These are phyloP conservation scores for Cyprinodon diabolis DNA, from an alignment of 2,797 vertebrate species.

Conservation along the genomic window DNA sequence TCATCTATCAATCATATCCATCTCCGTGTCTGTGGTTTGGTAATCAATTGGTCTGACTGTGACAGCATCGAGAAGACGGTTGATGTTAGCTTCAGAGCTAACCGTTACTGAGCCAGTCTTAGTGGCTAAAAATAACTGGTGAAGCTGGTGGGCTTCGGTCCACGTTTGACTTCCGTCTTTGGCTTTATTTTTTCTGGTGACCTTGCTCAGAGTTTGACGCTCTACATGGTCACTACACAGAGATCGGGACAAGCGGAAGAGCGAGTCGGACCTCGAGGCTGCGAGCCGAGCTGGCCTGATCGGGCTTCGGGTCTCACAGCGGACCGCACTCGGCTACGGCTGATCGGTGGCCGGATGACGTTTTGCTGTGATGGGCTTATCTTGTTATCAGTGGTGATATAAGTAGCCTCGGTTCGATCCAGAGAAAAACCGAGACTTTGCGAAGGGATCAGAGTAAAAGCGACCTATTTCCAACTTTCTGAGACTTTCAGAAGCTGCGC, in stretches of 20 bases:
- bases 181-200: slow-evolving; percentile 53
- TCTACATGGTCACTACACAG: slow-evolving; percentile 79
- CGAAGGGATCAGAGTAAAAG: slow-evolving; percentile 44
- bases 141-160: slow-evolving; percentile 54
- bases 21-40: slow-evolving; percentile 20
- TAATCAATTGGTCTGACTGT: neutral
- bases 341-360: slow-evolving; percentile 47
- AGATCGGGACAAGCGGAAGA: slow-evolving; percentile 66
- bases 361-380: slow-evolving; percentile 61
- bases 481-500: slow-evolving; percentile 45
- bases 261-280: slow-evolving; percentile 66
- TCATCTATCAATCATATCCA: neutral
- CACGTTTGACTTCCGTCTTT: slow-evolving; percentile 31
- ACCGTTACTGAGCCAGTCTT: slow-evolving; percentile 28
- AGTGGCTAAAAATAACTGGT: slow-evolving; percentile 71
- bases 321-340: slow-evolving; percentile 34
- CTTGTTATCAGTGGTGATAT: slow-evolving; percentile 44
- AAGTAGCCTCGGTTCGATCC: slow-evolving; percentile 36
- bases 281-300: slow-evolving; percentile 64
- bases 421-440: slow-evolving; percentile 34
- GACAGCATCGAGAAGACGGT: slow-evolving; percentile 26
- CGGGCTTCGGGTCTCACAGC: slow-evolving; percentile 46
- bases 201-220: slow-evolving; percentile 47
- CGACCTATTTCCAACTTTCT: slow-evolving; percentile 53
- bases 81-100: slow-evolving; percentile 46